Base-by-base conservation (phyloP, 2,888 invertebrate genomes). In the Leuctra nigra region DNA sequence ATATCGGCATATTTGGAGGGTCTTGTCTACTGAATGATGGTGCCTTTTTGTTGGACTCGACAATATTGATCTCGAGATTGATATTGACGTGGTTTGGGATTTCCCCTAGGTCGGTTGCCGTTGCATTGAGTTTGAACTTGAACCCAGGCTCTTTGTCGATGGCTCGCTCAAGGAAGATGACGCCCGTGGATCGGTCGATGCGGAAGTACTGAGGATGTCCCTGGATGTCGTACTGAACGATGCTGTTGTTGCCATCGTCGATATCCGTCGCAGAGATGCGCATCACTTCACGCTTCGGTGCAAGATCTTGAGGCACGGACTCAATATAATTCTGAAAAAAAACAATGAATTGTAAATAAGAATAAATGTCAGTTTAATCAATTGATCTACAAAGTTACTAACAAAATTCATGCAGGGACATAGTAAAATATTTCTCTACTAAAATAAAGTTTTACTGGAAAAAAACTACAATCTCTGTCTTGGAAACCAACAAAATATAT, bases 261-360 rank as follows among this genome's bases (percentile, higher is more conserved):
- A 91, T 86, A 71, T 93, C 94, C 25, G 91, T 92, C 14, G 94
- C 93, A 59, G 93, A 91, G 69, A 94, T 88, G 69, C 89, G 79
- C 87, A 91, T 89, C 61, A 93, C 89, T 69, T 87, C 86, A 55
- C 80, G 75, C 14, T 79, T 82, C 59, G 81, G 78, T 59, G 78
- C 76, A 64, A 85, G 77, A 73, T 92, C 91, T 77, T 87, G 87
- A 55, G 91, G 87, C 64, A 92, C 87, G 60, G 87, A 86, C 72
- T 90, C 89, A 68, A 73, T 77, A 71, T 81, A 84, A 66, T 70
- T 78, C 83, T 76, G 73, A 29, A 29, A 29, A 7, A 29, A 29
- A 6, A 29, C 29, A n/a, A n/a, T n/a, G n/a, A n/a, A n/a, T n/a
- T n/a, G n/a, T n/a, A n/a, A n/a, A n/a, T n/a, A n/a, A n/a, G n/a